These are phyloP conservation scores for Hydrochoerus hydrochaeris DNA, from an alignment of 2,113 vertebrate genomes.

Conservation along the genomic window DNA sequence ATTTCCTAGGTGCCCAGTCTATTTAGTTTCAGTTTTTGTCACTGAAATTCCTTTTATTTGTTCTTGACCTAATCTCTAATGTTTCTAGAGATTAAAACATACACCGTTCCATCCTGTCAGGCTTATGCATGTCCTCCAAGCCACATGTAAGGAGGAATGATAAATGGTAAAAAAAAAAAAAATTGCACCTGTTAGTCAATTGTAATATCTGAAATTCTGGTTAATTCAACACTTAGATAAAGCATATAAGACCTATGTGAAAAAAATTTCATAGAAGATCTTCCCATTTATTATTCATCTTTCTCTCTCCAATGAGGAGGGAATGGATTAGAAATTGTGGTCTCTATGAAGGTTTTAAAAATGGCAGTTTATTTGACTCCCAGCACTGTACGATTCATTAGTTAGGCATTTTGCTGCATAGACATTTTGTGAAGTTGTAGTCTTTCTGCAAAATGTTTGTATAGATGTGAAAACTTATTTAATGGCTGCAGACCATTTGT, in stretches of 20 bases:
- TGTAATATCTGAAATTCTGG: background rate
- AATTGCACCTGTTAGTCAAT: background rate
- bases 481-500: slow-evolving; percentile 41
- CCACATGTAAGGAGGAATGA: background rate
- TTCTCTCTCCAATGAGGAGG: background rate
- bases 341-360: background rate
- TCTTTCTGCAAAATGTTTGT: slow-evolving; percentile 5
- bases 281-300: background rate
- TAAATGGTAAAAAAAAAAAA: background rate
- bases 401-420: background rate
- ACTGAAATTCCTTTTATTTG: background rate
- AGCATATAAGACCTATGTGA: background rate
- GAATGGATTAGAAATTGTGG: background rate
- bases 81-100: background rate
- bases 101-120: background rate
- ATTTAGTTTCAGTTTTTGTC: background rate
- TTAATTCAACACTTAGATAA: background rate
- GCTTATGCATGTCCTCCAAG: background rate
- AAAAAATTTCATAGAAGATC: background rate
- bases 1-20: background rate
- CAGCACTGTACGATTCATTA: background rate
- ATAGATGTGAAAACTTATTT: slow-evolving; percentile 13
- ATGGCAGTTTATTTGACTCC: background rate
- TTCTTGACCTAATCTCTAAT: background rate
- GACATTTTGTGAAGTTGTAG: background rate